Evolutionary conservation across 2,888 invertebrate species (phyloP), one percentile per base, ranked within the genome.

Genomic region (Tachina grossa): DNA sequence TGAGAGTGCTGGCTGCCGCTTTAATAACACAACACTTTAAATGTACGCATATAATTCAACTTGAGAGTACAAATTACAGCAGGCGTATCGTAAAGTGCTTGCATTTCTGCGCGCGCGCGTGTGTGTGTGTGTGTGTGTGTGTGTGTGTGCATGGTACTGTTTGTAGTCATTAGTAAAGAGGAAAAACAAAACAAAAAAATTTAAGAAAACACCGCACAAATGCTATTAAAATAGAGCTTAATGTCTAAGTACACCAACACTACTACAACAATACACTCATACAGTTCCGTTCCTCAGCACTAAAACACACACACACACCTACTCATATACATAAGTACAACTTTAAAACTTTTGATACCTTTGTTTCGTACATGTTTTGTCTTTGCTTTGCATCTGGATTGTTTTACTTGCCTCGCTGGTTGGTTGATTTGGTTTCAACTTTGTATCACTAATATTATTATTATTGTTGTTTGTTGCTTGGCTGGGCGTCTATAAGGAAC

Each of bases 111-210:
- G 51, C 63, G 14, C 57, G 74, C 47, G 3, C 31, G 31, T 9
- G 19, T 59, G 47, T 55, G 4, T 2, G 3, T 66, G 74, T 57
- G 3, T 45, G 31, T 9, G 14, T 59, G 39, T 63, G n/a, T 55
- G 86, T 88, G 88, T n/a, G 22, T 89, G 88, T 31, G 31, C 4
- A 31, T 88, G 87, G 63, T 47, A 55, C 45, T 85, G 81, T 87
- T 80, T 51, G 31, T 6, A 84, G 84, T 87, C 75, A 87, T 85
- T 85, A 83, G 82, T 65, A 79, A 63, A 71, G 66, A 75, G 84
- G 88, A 88, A 66, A 89, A 89, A 89, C 87, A 87, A 59, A 71
- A 71, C 11, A 13, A 39, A 78, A 55, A 51, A 51, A 6, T 87
- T 87, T 89, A 74, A 76, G 47, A 79, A 76, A 85, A 82, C 82